Percentiles rank a stretch among this genome's conserved stretches.
Conservation (phyloP, 2,888 invertebrate genomes). For the Halictus quadricinctus region DNA sequence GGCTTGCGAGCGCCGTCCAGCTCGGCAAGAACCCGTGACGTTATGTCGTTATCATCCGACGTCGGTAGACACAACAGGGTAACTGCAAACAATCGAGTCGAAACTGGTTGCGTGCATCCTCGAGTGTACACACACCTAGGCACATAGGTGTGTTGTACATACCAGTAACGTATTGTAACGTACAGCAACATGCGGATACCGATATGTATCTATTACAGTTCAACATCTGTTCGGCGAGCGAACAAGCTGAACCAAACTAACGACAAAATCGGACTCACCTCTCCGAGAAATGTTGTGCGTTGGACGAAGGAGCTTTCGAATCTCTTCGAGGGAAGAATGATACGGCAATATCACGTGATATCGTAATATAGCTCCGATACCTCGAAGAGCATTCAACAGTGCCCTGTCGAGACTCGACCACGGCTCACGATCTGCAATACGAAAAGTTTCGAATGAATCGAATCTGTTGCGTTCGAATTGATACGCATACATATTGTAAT, state of each 20-base stretch:
- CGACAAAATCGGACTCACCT: constrained; percentile 79
- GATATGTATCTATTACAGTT: background rate
- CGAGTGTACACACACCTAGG: background rate
- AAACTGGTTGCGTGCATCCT: background rate
- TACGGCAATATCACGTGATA: constrained; percentile 83
- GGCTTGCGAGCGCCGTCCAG: constrained; percentile 82
- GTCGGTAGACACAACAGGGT: constrained; percentile 84
- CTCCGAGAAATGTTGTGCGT: constrained; percentile 83
- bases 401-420: constrained; percentile 84
- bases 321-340: constrained; percentile 80
- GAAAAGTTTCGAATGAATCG: background rate
- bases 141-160: background rate
- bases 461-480: background rate
- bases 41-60: constrained; percentile 74
- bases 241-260: background rate
- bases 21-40: constrained; percentile 78
- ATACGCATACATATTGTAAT: background rate
- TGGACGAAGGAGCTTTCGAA: constrained; percentile 81
- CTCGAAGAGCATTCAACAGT: constrained; percentile 83
- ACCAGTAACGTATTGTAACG: background rate
- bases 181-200: background rate
- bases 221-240: background rate
- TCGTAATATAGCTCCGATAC: constrained; percentile 83
- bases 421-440: constrained; percentile 83
- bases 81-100: constrained; percentile 74